Evolutionary conservation across 2,888 invertebrate genomes (phyloP).

Genomic region (Drosophila heteroneura): DNA sequence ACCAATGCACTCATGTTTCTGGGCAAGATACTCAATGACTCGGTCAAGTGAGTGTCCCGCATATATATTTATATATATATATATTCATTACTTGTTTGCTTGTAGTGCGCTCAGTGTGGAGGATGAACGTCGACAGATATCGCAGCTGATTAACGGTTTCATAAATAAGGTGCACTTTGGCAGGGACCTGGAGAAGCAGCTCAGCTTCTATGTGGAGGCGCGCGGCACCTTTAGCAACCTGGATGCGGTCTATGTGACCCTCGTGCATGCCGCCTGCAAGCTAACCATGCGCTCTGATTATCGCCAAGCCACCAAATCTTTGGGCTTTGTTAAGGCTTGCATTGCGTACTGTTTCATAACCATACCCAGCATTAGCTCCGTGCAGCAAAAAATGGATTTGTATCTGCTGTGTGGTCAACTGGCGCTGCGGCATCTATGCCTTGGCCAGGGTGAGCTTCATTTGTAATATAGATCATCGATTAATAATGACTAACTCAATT

Average conservation of each 20-base stretch:
- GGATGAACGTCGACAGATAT: slow-evolving; percentile 95
- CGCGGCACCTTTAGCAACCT: slow-evolving; percentile 95
- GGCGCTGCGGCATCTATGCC: slow-evolving; percentile 94
- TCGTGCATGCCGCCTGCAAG: slow-evolving; percentile 95
- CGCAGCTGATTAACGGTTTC: slow-evolving; percentile 92
- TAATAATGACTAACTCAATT: not conserved
- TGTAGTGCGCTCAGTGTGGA: slow-evolving; percentile 94
- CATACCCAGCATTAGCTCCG: slow-evolving; percentile 95
- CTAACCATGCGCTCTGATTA: slow-evolving; percentile 89
- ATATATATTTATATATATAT: not conserved
- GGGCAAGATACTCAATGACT: slow-evolving; percentile 95
- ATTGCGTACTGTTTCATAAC: slow-evolving; percentile 98
- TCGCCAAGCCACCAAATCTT: slow-evolving; percentile 92
- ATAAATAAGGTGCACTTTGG: slow-evolving; percentile 93
- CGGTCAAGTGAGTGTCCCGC: slow-evolving; percentile 91
- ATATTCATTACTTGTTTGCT: not conserved
- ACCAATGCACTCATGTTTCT: slow-evolving; percentile 95
- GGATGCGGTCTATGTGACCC: slow-evolving; percentile 93
- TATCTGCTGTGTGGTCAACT: slow-evolving; percentile 95
- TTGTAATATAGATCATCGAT: not conserved
- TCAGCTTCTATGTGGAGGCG: slow-evolving; percentile 97
- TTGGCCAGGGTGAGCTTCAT: slow-evolving; percentile 91
- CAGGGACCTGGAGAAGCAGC: slow-evolving; percentile 94
- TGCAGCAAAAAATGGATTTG: slow-evolving; percentile 92
- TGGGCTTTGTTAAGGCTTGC: slow-evolving; percentile 96